Base-by-base conservation (phyloP, 2,797 vertebrate species). In the Tamandua tetradactyla region DNA sequence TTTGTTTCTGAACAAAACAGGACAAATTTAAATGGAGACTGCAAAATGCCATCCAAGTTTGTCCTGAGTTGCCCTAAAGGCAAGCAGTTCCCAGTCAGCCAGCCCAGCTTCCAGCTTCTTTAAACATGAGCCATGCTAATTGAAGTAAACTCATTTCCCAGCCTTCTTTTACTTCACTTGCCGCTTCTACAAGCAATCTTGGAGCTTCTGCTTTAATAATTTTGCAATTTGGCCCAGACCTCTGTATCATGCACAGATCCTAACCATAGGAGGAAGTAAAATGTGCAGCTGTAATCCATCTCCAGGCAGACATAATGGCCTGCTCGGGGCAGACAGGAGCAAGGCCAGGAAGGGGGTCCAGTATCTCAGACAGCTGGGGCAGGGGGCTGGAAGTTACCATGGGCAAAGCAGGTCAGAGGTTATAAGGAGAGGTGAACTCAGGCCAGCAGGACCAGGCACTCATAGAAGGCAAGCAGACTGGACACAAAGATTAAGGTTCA, bases 201-300 rank as follows among this genome's bases (percentile, higher is more conserved):
- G 30, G 61, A 89, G 85, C 62, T 96, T 87, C 55, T 62, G 40
- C 55, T 96, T 90, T 91, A 69, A 47, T 74, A 25, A 91, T 94
- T 89, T 68, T 78, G 76, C 49, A 87, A 17, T 47, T 49, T 84
- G 83, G 75, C 44, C n/a, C 18, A 84, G 25, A 74, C 40, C 47
- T 86, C n/a, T 44, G 68, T 72, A 82, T 61, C 69, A 72, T 3
- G 15, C 13, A 40, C 3, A 83, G 55, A 44, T 89, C 27, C 74
- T 52, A 92, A 74, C 42, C 44, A 91, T 0, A 87, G 32, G 22
- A 81, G 76, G 74, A 92, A 93, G 62, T 74, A 80, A 96, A 83
- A 87, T 71, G 25, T 5, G 0, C 5, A 91, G 66, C 76, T 81
- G 40, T 74, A 68, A 81, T 47, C 76, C 84, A 37, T 93, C 55